phyloP scores from a whole-genome alignment of 37 sponge, comb jelly and placozoan species.

The Corticium candelabrum region DNA sequence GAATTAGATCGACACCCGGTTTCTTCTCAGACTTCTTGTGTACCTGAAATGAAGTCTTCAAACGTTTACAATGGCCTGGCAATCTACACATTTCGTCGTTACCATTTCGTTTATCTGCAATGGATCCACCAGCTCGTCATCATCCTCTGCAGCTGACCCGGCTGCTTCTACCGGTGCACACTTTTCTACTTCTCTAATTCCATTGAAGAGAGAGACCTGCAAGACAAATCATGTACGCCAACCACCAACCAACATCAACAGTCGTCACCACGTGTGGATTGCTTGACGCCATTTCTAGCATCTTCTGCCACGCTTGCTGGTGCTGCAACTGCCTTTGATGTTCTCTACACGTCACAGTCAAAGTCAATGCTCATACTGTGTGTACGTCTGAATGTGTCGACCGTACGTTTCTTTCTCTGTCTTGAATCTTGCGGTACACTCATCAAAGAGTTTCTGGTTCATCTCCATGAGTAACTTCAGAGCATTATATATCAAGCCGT shows the following conservation, averaged over 20 bases:
- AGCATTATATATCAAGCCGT: slow-evolving; percentile 95
- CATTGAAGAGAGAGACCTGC: no score
- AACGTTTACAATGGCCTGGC: not conserved
- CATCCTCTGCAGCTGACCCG: not conserved
- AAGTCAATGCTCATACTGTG: no score
- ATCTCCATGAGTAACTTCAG: slow-evolving; percentile 96
- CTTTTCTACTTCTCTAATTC: no score
- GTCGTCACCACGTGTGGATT: slow-evolving; percentile 76
- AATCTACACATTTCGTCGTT: not conserved
- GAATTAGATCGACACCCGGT: slow-evolving; percentile 30
- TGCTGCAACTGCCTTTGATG: slow-evolving; percentile 39
- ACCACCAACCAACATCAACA: no score
- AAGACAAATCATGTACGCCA: no score
- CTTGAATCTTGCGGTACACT: slow-evolving; percentile 71
- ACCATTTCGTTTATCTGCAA: not conserved
- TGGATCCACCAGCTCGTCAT: slow-evolving; percentile 11
- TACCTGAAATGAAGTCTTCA: no score
- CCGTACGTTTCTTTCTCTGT: slow-evolving; percentile 31
- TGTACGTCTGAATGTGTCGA: no score
- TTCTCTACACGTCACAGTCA: slow-evolving; percentile 24
- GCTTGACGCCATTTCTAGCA: slow-evolving; percentile 57
- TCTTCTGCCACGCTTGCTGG: slow-evolving; percentile 66
- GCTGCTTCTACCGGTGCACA: no score
- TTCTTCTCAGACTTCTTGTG: not conserved
- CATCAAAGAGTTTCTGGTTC: slow-evolving; percentile 95